phyloP scores from a whole-genome alignment of 92 coral and sea anemone genomes.

The Meandrina meandrites region DNA sequence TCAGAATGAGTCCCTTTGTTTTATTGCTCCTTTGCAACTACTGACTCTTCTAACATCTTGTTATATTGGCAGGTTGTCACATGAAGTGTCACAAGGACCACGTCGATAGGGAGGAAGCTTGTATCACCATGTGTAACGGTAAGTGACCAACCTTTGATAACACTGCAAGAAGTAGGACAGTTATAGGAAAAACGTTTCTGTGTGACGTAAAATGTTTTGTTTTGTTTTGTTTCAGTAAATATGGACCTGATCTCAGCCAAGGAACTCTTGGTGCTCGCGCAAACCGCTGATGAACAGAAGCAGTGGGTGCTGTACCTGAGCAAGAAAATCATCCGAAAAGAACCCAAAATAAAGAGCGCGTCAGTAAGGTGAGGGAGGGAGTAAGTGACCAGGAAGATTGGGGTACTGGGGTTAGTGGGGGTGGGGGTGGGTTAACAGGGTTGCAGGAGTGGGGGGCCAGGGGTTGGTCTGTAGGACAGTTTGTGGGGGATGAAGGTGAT shows the following conservation, averaged over 20 bases:
- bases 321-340: slow-evolving; percentile 87
- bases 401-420: no score
- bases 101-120: slow-evolving; percentile 96
- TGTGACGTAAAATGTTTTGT: no score
- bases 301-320: slow-evolving; percentile 91
- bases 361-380: slow-evolving; percentile 66
- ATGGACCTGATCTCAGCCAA: slow-evolving; percentile 92
- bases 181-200: no score
- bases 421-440: no score
- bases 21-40: no score
- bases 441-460: no score
- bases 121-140: slow-evolving; percentile 89
- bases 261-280: slow-evolving; percentile 91
- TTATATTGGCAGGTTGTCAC: slow-evolving; percentile 76
- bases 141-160: not conserved
- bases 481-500: not conserved
- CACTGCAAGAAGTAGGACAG: no score
- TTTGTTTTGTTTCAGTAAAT: slow-evolving; percentile 63
- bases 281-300: slow-evolving; percentile 90
- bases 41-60: not conserved
- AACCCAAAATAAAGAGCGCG: slow-evolving; percentile 73
- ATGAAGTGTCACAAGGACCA: slow-evolving; percentile 97
- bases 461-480: no score
- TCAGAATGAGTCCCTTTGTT: no score
- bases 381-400: not conserved